A percentile compares a stretch with the other conserved stretches of the same genome.
These are phyloP conservation scores for Parnassius smintheus DNA, from an alignment of 2,888 invertebrate species.

Conservation along the genomic window DNA sequence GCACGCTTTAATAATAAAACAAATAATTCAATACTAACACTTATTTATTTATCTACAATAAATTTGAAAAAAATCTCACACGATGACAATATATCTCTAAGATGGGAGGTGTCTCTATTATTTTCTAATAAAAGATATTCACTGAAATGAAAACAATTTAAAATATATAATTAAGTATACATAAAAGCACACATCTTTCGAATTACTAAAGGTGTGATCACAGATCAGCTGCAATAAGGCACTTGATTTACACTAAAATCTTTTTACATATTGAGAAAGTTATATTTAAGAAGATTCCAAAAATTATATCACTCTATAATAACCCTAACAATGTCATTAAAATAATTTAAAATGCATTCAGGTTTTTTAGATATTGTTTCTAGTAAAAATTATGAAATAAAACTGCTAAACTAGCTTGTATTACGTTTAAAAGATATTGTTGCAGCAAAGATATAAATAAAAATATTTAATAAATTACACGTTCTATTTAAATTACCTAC, in stretches of 20 bases:
- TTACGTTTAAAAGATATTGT: too few species aligned
- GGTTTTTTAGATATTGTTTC: too few species aligned
- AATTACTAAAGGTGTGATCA: constrained; percentile 32
- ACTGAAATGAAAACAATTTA: constrained; percentile 5
- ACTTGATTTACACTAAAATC: constrained; percentile 30
- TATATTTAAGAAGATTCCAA: not conserved
- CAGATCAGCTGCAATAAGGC: constrained; percentile 41
- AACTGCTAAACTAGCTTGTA: too few species aligned
- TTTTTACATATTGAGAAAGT: too few species aligned
- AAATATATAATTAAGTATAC: constrained; percentile 12
- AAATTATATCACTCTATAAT: too few species aligned
- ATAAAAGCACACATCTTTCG: constrained; percentile 17
- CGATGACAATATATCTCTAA: not conserved
- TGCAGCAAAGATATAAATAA: too few species aligned
- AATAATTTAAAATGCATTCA: too few species aligned
- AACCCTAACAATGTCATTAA: too few species aligned
- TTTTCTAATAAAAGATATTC: constrained; percentile 8
- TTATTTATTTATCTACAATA: constrained; percentile 17
- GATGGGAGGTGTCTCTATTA: not conserved
- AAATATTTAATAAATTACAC: too few species aligned
- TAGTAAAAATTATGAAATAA: too few species aligned
- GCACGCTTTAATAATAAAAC: constrained; percentile 1
- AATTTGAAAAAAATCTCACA: constrained; percentile 10
- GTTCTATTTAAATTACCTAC: too few species aligned
- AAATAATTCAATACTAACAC: constrained; percentile 7